Conservation (phyloP, 2,888 invertebrate genomes). For the Nudaria mundana region DNA sequence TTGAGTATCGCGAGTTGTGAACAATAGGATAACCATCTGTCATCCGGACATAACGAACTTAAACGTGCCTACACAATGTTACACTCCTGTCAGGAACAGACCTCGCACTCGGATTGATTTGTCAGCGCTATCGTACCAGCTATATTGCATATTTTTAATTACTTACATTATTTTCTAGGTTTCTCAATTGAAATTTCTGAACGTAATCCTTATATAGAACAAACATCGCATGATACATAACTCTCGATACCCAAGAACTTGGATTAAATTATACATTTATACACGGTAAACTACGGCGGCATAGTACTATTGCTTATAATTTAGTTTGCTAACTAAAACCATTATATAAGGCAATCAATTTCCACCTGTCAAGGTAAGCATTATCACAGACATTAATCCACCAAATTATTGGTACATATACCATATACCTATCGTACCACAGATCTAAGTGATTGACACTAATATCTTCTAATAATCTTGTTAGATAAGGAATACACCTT, state of each 20-base stretch:
- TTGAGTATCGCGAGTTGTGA: slow-evolving; percentile 39
- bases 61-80: slow-evolving; percentile 54
- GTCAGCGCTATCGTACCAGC: slow-evolving; percentile 34
- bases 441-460: background rate
- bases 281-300: too few species aligned
- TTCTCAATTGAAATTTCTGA: too few species aligned
- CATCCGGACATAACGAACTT: slow-evolving; percentile 58
- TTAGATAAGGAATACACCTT: background rate
- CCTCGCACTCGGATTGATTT: slow-evolving; percentile 35
- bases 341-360: slow-evolving; percentile 4
- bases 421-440: background rate
- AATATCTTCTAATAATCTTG: background rate
- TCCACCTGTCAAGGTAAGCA: slow-evolving; percentile 17
- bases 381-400: slow-evolving; percentile 22
- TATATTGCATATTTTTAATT: slow-evolving; percentile 36
- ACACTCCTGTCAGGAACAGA: slow-evolving; percentile 23
- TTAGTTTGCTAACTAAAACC: background rate
- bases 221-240: too few species aligned
- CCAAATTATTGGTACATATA: slow-evolving; percentile 13
- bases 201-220: too few species aligned
- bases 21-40: slow-evolving; percentile 64
- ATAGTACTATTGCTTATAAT: too few species aligned
- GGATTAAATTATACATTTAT: too few species aligned
- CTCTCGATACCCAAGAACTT: too few species aligned
- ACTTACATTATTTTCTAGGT: slow-evolving; percentile 29